phyloP scores from a whole-genome alignment of 2,113 vertebrate genomes.

The Gambusia affinis region DNA sequence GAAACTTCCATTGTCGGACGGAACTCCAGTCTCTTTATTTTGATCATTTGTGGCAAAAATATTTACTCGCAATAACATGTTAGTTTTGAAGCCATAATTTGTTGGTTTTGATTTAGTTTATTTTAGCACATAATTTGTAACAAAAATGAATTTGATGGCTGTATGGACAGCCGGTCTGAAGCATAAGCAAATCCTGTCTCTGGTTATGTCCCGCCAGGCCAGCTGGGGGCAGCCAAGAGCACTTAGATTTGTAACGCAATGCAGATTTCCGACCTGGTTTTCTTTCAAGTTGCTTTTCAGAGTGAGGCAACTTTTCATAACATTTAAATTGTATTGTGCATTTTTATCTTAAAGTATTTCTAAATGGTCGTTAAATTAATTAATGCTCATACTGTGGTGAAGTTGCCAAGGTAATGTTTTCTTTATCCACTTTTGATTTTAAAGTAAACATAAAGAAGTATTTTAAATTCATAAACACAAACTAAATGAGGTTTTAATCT shows the following conservation, averaged over 20 bases:
- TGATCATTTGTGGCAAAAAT: too few species aligned
- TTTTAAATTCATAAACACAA: neutral
- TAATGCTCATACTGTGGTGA: neutral
- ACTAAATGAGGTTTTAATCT: neutral
- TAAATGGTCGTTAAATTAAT: too few species aligned
- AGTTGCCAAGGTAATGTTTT: neutral
- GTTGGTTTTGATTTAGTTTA: neutral
- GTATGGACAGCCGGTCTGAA: neutral
- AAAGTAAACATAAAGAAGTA: neutral
- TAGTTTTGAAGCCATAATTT: too few species aligned
- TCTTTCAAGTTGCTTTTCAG: neutral
- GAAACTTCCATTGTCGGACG: conserved; percentile 36
- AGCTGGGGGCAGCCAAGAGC: neutral
- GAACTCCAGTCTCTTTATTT: neutral
- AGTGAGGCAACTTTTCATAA: neutral
- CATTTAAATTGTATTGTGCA: too few species aligned
- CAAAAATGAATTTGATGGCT: neutral
- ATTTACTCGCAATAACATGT: neutral
- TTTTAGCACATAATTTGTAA: neutral
- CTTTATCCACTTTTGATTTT: too few species aligned
- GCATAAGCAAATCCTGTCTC: neutral
- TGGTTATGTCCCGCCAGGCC: neutral
- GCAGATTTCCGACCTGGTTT: neutral
- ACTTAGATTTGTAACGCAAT: neutral
- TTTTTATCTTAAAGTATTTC: too few species aligned